Evolutionary conservation across 2,113 vertebrate species (phyloP), one percentile per base, ranked within the genome.

Genomic region (Poicephalus gulielmi): DNA sequence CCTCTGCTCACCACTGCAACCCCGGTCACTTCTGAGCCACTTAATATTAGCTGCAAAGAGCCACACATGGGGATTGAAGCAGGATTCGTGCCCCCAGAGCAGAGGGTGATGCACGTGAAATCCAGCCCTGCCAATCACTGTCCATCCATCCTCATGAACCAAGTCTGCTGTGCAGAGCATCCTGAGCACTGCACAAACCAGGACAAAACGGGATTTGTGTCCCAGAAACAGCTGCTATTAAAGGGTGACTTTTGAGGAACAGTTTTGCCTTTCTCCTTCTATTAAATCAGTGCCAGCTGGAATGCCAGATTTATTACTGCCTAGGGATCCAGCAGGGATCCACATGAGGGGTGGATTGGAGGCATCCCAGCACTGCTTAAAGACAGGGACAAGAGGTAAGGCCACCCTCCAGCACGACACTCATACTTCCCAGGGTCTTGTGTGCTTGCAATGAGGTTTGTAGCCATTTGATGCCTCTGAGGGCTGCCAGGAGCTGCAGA

Each of bases 101-200:
- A n/a, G 78, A 50, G 49, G 80, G n/a, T 33, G 14, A 7, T 11
- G 41, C 31, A 33, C 1, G 69, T 66, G 84, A 37, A 85, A 90
- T 47, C 0, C n/a, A 62, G 7, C 31, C 28, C 68, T 10, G 5
- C 28, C 71, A 47, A n/a, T 8, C 13, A 8, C 9, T 17, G 2
- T 3, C 77, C 92, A 37, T 39, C 11, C 7, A 1, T 5, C 30
- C 37, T 35, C 39, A 3, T 0, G 10, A 43, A 13, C 9, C 0
- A 1, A 28, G 22, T 1, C 13, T 4, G 4, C 47, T 41, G 57
- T 17, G 33, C 46, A 20, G 2, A 11, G 55, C 79, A 55, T 13
- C 70, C n/a, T 41, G 11, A 17, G 76, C 0, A 0, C 44, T 2
- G 3, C 28, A 22, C 12, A 35, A 41, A 33, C 7, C 1, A 2